Percentiles rank a stretch among this genome's conserved stretches.
These are phyloP conservation scores for Heteropelma amictum DNA, from an alignment of 2,888 invertebrate species.

Conservation along the genomic window DNA sequence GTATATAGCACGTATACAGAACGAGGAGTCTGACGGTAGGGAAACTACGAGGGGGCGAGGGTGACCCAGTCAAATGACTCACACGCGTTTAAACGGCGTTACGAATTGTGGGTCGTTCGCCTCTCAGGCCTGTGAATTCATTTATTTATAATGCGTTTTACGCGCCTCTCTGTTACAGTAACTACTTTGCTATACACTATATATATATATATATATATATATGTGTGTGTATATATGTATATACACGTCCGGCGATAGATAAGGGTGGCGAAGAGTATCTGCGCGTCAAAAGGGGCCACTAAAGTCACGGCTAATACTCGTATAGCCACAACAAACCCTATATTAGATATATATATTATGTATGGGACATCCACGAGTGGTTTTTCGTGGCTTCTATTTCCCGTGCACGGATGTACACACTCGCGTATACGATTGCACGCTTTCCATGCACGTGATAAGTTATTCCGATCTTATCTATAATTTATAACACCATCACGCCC, in stretches of 20 bases:
- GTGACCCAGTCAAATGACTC: constrained; percentile 53
- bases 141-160: constrained; percentile 58
- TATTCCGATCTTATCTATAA: constrained; percentile 53
- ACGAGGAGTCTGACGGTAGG: background rate
- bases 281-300: constrained; percentile 26
- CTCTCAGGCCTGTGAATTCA: constrained; percentile 44
- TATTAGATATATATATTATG: constrained; percentile 45
- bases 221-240: no score
- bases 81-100: constrained; percentile 59
- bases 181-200: background rate
- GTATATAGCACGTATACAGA: background rate
- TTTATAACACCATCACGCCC: constrained; percentile 56
- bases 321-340: constrained; percentile 36
- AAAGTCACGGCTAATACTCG: constrained; percentile 44
- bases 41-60: constrained; percentile 1
- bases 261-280: constrained; percentile 47
- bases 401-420: background rate
- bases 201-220: no score
- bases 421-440: background rate
- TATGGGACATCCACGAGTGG: constrained; percentile 19
- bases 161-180: constrained; percentile 37
- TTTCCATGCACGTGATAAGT: constrained; percentile 31
- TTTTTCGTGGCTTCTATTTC: background rate
- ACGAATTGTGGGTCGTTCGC: constrained; percentile 48
- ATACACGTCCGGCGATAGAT: constrained; percentile 23